Percentiles rank a stretch among this genome's conserved stretches.
Conservation (phyloP, 2,888 invertebrate species). For the Imbricaverruca yamaguchii region DNA sequence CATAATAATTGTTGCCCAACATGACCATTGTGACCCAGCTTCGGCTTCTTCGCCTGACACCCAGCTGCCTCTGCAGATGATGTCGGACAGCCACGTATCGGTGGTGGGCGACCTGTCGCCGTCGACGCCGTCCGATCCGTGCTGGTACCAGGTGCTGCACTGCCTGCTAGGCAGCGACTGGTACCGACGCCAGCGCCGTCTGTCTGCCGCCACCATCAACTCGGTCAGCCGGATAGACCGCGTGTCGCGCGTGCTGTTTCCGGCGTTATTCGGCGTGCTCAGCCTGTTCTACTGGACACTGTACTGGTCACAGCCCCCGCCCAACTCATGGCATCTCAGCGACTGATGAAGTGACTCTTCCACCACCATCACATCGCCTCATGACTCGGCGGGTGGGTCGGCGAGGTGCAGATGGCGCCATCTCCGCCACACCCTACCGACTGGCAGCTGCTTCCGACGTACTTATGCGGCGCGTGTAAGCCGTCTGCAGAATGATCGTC, state of each 20-base stretch:
- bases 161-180: constrained; percentile 51
- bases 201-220: constrained; percentile 65
- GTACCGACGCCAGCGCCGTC: constrained; percentile 56
- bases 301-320: constrained; percentile 44
- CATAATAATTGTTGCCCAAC: too few relatives aligned
- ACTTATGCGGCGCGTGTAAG: too few relatives aligned
- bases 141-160: constrained; percentile 70
- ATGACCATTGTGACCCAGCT: too few relatives aligned
- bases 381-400: too few relatives aligned
- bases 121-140: constrained; percentile 55
- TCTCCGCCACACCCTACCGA: too few relatives aligned
- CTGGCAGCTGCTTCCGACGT: too few relatives aligned
- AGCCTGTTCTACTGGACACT: constrained; percentile 85
- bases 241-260: constrained; percentile 65
- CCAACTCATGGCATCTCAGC: neutral
- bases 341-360: too few relatives aligned
- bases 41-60: too few relatives aligned
- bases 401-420: too few relatives aligned
- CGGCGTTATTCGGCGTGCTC: constrained; percentile 74
- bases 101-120: constrained; percentile 24
- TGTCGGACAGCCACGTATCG: neutral
- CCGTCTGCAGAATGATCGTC: too few relatives aligned
- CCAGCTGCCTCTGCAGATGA: neutral
- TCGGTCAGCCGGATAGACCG: constrained; percentile 80
- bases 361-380: too few relatives aligned